Evolutionary conservation across 2,888 invertebrate genomes (phyloP).

Genomic region (Cabera pusaria): DNA sequence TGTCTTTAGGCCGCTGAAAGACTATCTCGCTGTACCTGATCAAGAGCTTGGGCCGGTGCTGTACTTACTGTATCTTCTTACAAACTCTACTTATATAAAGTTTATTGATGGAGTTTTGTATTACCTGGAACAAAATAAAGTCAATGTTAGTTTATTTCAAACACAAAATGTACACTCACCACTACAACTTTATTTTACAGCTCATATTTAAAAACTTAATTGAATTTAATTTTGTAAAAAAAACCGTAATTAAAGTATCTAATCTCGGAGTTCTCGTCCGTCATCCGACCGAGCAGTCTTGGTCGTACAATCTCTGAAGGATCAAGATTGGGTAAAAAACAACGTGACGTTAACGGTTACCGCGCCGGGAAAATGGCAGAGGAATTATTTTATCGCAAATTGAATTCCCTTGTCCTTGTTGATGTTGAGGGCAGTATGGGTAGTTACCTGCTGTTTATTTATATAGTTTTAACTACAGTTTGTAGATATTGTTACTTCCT

Average conservation of each 20-base stretch:
- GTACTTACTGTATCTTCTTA: no score
- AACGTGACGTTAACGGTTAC: conserved; percentile 15
- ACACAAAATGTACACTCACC: no score
- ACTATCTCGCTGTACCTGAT: no score
- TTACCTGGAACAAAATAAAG: conserved; percentile 7
- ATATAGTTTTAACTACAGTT: no score
- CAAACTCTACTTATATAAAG: no score
- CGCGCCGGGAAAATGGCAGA: conserved; percentile 14
- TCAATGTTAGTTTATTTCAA: no score
- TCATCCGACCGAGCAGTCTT: conserved; percentile 12
- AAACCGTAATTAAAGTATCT: conserved; percentile 8
- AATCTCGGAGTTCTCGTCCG: conserved; percentile 6
- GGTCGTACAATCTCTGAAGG: conserved; percentile 1
- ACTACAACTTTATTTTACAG: no score
- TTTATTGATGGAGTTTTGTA: neutral
- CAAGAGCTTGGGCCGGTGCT: no score
- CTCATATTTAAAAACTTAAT: conserved; percentile 10
- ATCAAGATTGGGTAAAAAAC: conserved; percentile 9
- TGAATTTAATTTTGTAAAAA: conserved; percentile 13
- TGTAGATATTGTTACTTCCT: no score
- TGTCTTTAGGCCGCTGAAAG: no score
- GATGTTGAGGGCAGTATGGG: conserved; percentile 2
- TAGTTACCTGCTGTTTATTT: no score
- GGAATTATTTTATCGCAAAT: conserved; percentile 36
- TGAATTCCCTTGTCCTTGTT: conserved; percentile 19